Conservation (phyloP, 2,888 invertebrate genomes). For the Gibbula magus region DNA sequence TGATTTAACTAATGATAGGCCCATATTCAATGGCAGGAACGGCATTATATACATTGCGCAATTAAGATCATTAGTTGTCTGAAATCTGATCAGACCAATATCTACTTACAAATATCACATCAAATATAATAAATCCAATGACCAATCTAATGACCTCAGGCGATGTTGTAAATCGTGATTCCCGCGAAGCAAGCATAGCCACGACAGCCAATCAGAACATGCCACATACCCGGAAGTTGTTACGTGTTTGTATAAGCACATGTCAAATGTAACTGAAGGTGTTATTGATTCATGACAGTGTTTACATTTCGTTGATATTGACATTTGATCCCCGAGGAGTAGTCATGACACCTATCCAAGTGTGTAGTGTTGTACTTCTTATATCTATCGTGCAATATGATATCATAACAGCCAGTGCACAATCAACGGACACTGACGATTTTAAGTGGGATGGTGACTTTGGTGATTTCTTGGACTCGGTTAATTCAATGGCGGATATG, state of each 20-base stretch:
- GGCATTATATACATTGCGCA: no score
- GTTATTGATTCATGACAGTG: neutral
- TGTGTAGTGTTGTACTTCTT: neutral
- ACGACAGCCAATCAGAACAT: neutral
- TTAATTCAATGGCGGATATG: conserved; percentile 1
- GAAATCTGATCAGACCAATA: no score
- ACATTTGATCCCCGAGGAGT: neutral
- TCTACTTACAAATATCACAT: no score
- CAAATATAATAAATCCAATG: no score
- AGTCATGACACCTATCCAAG: neutral
- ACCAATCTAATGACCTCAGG: no score
- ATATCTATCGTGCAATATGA: neutral
- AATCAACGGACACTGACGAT: neutral
- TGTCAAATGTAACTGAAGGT: neutral
- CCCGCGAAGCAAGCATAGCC: no score
- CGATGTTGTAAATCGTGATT: no score
- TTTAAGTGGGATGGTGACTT: conserved; percentile 6
- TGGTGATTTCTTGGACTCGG: neutral
- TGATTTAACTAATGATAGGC: no score
- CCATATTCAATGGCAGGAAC: no score
- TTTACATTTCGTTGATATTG: neutral
- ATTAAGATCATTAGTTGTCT: no score
- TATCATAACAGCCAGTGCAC: neutral
- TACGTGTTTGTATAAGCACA: neutral
- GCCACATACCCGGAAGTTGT: neutral